These are phyloP conservation scores for Pediacus dermestoides DNA, from an alignment of 2,888 invertebrate species.

Conservation along the genomic window DNA sequence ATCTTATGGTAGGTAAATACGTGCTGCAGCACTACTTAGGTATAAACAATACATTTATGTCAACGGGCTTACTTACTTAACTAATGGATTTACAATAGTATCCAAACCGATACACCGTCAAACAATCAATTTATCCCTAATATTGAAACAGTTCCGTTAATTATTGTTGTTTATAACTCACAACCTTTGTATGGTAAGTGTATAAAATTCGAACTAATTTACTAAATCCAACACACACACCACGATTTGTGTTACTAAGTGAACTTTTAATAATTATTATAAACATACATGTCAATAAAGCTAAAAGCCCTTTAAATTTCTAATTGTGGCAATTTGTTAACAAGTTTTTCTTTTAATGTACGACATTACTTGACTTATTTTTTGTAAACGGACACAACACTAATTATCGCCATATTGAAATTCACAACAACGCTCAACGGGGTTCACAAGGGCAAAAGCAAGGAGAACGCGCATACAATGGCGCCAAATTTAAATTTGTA, in stretches of 20 bases:
- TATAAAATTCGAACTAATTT: slow-evolving; percentile 40
- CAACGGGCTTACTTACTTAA: slow-evolving; percentile 20
- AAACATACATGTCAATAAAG: slow-evolving; percentile 22
- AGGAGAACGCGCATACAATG: slow-evolving; percentile 43
- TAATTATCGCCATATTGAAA: slow-evolving; percentile 65
- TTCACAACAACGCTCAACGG: slow-evolving; percentile 62
- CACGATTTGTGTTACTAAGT: slow-evolving; percentile 24
- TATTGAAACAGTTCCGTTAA: slow-evolving; percentile 15
- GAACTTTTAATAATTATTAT: slow-evolving; percentile 17
- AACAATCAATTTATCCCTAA: slow-evolving; percentile 19
- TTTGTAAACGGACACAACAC: slow-evolving; percentile 57
- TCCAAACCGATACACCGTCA: slow-evolving; percentile 11
- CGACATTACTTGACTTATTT: slow-evolving; percentile 28
- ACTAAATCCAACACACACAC: slow-evolving; percentile 34
- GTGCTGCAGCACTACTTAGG: slow-evolving; percentile 30
- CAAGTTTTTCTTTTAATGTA: slow-evolving; percentile 23
- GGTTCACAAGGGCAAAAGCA: slow-evolving; percentile 52
- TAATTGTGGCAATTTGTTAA: slow-evolving; percentile 16
- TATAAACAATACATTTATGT: slow-evolving; percentile 33
- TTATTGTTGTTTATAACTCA: slow-evolving; percentile 31
- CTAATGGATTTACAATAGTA: slow-evolving; percentile 14
- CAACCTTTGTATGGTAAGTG: slow-evolving; percentile 43
- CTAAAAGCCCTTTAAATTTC: slow-evolving; percentile 20
- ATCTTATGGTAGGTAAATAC: no score
- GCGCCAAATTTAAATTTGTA: slow-evolving; percentile 41